phyloP scores from a whole-genome alignment of 2,113 vertebrate genomes.

The rat (Rattus norvegicus) region DNA sequence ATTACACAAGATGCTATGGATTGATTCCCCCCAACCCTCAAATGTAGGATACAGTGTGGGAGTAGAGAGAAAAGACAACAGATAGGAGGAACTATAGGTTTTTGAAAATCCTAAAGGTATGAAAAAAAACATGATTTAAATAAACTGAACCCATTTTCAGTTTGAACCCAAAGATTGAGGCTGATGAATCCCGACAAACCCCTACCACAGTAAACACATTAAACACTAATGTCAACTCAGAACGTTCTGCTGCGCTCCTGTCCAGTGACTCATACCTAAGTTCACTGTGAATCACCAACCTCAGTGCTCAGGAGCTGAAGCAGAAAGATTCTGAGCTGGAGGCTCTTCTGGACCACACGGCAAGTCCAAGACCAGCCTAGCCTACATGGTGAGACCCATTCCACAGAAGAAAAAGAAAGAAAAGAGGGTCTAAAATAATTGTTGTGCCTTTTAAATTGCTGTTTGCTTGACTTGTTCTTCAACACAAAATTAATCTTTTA shows the following conservation, averaged over 20 bases:
- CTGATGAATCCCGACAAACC: conserved; percentile 5
- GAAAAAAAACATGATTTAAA: not conserved
- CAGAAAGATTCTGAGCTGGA: not conserved
- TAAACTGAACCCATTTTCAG: conserved; percentile 1
- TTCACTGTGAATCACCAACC: not conserved
- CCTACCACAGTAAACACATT: not conserved
- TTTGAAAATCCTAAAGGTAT: conserved; percentile 19
- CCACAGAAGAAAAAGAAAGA: not conserved
- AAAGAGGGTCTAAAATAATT: not conserved
- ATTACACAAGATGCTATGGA: not conserved
- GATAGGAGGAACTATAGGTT: not conserved
- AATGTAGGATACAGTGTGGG: not conserved
- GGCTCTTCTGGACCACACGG: too few relatives aligned
- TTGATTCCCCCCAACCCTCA: not conserved
- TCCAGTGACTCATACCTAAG: not conserved
- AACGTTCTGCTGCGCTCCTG: not conserved
- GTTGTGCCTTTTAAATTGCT: conserved; percentile 1
- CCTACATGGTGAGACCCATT: not conserved
- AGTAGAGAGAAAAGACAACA: not conserved
- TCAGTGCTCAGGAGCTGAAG: not conserved
- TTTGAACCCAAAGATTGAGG: not conserved
- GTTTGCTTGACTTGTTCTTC: not conserved
- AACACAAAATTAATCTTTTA: conserved; percentile 25
- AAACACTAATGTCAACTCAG: not conserved
- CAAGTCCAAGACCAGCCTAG: not conserved